Conservation (phyloP, 2,113 vertebrate species). For the Chunga burmeisteri region DNA sequence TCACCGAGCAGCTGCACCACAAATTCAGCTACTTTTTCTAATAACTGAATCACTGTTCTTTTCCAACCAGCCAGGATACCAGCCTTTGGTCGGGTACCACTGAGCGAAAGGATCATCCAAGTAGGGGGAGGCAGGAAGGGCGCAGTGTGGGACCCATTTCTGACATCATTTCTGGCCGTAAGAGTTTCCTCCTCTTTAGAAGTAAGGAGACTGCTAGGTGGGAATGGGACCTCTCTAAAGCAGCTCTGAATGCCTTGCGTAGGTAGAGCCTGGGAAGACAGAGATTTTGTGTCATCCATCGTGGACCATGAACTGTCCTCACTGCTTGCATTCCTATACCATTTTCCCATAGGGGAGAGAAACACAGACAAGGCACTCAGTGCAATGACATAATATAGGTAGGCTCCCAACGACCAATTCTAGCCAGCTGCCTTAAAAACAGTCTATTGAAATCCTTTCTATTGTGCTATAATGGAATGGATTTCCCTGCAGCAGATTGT, state of each 20-base stretch:
- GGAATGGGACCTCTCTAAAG: not conserved
- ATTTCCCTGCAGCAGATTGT: not conserved
- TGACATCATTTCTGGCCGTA: not conserved
- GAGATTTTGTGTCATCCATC: not conserved
- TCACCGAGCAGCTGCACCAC: not conserved
- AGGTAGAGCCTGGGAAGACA: not conserved
- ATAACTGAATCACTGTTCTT: not conserved
- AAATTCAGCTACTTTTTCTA: not conserved
- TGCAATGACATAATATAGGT: not conserved
- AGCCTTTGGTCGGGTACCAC: not conserved
- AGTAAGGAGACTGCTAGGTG: not conserved
- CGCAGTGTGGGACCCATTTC: not conserved
- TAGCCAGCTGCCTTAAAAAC: not conserved
- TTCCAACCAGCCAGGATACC: not conserved
- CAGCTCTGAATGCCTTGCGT: not conserved
- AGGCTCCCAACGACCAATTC: not conserved
- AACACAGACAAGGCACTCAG: not conserved
- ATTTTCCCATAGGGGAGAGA: not conserved
- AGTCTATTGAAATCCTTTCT: not conserved
- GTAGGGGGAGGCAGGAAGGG: not conserved
- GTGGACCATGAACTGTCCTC: not conserved
- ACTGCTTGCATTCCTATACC: not conserved
- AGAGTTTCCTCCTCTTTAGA: not conserved
- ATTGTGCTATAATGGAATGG: not conserved
- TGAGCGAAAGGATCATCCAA: not conserved